These are phyloP conservation scores for Lasiommata megera DNA, from an alignment of 2,888 invertebrate genomes.

Conservation along the genomic window DNA sequence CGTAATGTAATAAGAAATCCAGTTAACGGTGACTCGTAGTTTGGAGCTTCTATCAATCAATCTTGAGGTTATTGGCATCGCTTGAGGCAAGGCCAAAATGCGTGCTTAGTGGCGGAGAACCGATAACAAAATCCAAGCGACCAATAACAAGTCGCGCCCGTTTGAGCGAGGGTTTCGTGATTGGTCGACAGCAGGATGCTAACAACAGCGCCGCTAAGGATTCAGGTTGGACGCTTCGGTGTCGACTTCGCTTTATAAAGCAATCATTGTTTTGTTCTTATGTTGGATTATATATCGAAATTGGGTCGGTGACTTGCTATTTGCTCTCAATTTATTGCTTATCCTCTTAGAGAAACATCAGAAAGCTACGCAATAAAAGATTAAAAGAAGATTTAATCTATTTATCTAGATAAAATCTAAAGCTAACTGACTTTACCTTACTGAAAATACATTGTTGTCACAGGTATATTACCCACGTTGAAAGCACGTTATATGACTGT, in stretches of 20 bases:
- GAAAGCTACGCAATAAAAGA: neutral
- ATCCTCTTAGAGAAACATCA: neutral
- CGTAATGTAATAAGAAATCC: constrained; percentile 17
- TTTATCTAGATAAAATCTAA: neutral
- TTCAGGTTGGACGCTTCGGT: no score
- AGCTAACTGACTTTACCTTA: neutral
- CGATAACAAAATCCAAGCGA: no score
- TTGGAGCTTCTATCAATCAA: constrained; percentile 20
- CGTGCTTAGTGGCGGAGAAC: no score
- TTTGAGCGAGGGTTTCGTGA: no score
- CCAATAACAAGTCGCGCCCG: no score
- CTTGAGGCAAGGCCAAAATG: no score
- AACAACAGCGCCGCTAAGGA: no score
- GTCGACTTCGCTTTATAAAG: no score
- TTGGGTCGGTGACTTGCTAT: constrained; percentile 21
- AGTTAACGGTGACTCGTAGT: constrained; percentile 14
- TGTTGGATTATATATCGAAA: constrained; percentile 6
- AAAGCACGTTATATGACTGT: neutral
- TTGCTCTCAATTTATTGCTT: neutral
- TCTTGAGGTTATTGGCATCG: constrained; percentile 12
- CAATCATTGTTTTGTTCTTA: constrained; percentile 11
- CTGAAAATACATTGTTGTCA: no score
- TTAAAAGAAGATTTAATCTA: neutral
- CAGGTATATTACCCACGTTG: no score
- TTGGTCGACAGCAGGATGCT: no score